Evolutionary conservation across 2,888 invertebrate species (phyloP), one percentile per base, ranked within the genome.

Genomic region (Nomada hirtipes): DNA sequence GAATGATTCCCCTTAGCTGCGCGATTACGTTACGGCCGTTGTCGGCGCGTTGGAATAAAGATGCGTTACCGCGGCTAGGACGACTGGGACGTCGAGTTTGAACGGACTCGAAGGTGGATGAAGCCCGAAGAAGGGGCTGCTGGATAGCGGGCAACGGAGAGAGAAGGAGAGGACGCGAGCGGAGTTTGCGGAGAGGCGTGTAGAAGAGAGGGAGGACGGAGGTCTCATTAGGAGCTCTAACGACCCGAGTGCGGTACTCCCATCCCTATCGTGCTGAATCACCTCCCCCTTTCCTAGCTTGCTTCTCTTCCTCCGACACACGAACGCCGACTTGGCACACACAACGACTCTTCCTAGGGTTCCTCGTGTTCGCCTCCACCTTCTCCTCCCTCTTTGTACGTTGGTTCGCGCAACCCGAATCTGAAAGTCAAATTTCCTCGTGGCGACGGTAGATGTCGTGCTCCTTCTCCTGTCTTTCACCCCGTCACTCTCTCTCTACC

Each of bases 201-300:
- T 72, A 50, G 57, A 70, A 42, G 57, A 20, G 63, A 2, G 81
- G 67, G 75, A 76, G 79, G 77, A 74, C 65, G 88, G 81, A 83
- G 88, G 88, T 92, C 93, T 93, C 93, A 93, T 93, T 93, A 93
- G 92, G 92, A 91, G 93, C 93, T 93, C 92, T 93, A 93, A 93
- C 93, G 93, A 93, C 92, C 93, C 92, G 92, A 90, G 91, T 91
- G 91, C 90, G 89, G 89, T 88, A 88, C 88, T 88, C 88, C 91
- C 88, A 86, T 85, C 86, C 84, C 85, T 88, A 86, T 87, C 84
- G 85, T 87, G 88, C 89, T 91, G 92, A 91, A 90, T 90, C 90
- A 90, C 90, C 90, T 88, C 86, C 75, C 82, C 80, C 89, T 87
- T 89, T 88, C 89, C 85, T 84, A 77, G 81, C 82, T 82, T 77